Conservation (phyloP, 2,797 vertebrate species). For the Sebastolobus altivelis region DNA sequence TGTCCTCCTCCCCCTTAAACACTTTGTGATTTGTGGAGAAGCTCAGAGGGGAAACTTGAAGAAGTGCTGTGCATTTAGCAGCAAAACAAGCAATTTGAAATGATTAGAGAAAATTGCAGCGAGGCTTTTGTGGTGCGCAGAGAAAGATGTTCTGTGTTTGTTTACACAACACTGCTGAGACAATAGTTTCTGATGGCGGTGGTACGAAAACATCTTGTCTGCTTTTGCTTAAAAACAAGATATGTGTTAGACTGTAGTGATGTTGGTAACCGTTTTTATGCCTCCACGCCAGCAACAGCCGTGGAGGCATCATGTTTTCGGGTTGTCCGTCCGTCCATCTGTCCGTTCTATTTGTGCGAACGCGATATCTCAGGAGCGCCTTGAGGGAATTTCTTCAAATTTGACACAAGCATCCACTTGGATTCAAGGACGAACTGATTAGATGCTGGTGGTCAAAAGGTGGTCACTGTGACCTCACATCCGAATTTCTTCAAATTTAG, state of each 20-base stretch:
- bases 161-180: conserved; percentile 29
- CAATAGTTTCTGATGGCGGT: conserved; percentile 3
- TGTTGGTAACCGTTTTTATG: neutral
- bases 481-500: too few relatives aligned
- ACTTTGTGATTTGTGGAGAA: conserved; percentile 10
- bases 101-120: conserved; percentile 55
- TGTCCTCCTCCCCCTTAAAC: conserved; percentile 5
- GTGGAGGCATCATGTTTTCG: fast-evolving
- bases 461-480: too few relatives aligned
- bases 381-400: too few relatives aligned
- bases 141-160: conserved; percentile 25
- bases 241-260: neutral
- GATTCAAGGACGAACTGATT: too few relatives aligned
- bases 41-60: conserved; percentile 21
- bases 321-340: too few relatives aligned
- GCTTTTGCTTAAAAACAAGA: neutral
- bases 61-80: conserved; percentile 23
- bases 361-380: too few relatives aligned
- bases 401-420: too few relatives aligned
- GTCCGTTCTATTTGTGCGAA: too few relatives aligned
- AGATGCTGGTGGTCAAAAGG: too few relatives aligned
- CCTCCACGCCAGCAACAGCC: too few relatives aligned
- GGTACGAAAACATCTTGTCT: neutral
- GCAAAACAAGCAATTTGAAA: conserved; percentile 47
- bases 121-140: neutral